These are phyloP conservation scores for Oreochromis grahami DNA, from an alignment of 2,797 vertebrate species.

Conservation along the genomic window DNA sequence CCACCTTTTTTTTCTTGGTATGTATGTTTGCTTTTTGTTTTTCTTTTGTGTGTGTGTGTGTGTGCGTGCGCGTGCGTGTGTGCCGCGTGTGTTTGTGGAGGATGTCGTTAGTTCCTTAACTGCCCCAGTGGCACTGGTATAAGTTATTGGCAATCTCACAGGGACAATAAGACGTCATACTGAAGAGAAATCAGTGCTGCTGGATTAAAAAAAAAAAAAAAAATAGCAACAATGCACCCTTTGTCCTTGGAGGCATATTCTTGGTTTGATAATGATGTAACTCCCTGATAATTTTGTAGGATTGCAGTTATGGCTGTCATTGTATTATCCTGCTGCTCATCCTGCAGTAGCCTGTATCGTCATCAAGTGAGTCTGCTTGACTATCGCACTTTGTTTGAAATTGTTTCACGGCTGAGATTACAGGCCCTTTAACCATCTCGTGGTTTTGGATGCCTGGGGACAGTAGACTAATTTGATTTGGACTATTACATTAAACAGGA, in stretches of 20 bases:
- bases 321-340: background rate
- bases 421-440: background rate
- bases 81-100: fast-evolving
- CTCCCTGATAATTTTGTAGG: background rate
- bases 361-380: background rate
- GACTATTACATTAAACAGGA: background rate
- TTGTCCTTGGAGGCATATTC: background rate
- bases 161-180: background rate
- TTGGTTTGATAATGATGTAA: background rate
- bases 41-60: fast-evolving
- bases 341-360: background rate
- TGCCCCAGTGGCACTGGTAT: background rate
- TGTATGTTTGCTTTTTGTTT: background rate
- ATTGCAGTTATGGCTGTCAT: background rate
- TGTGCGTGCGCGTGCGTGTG: fast-evolving
- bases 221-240: background rate
- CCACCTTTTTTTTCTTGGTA: background rate
- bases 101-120: background rate
- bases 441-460: background rate
- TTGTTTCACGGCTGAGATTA: background rate
- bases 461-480: background rate
- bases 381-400: background rate
- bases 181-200: background rate
- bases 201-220: background rate
- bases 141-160: background rate